phyloP scores from a whole-genome alignment of 2,888 invertebrate species.

The Spodoptera exigua region DNA sequence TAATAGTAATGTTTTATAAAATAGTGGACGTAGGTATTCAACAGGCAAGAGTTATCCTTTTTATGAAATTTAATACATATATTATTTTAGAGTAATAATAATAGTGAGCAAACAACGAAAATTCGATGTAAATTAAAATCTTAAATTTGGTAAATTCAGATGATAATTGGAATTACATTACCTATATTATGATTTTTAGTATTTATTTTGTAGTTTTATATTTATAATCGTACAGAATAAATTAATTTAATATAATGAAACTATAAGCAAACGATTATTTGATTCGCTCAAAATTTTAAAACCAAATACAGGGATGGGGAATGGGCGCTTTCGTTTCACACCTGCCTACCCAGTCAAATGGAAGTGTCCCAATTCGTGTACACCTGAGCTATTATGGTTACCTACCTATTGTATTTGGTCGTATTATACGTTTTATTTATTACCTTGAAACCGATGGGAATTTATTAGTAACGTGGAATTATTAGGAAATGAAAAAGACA shows the following conservation, averaged over 20 bases:
- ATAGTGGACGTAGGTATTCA: slow-evolving; percentile 35
- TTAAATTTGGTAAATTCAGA: too few relatives aligned
- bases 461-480: slow-evolving; percentile 27
- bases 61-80: too few relatives aligned
- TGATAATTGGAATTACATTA: too few relatives aligned
- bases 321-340: slow-evolving; percentile 55
- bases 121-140: too few relatives aligned
- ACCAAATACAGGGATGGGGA: slow-evolving; percentile 47
- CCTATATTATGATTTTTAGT: too few relatives aligned
- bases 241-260: neutral
- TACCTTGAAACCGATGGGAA: slow-evolving; percentile 14
- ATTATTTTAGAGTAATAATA: too few relatives aligned
- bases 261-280: slow-evolving; percentile 13
- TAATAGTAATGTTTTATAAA: slow-evolving; percentile 53
- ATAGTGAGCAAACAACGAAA: too few relatives aligned
- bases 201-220: too few relatives aligned
- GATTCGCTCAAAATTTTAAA: slow-evolving; percentile 44
- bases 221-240: too few relatives aligned
- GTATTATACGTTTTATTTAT: slow-evolving; percentile 51
- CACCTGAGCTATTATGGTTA: slow-evolving; percentile 17
- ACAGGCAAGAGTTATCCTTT: too few relatives aligned
- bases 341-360: slow-evolving; percentile 47
- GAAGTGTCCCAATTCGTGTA: slow-evolving; percentile 42
- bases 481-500: slow-evolving; percentile 21
- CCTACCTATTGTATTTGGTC: slow-evolving; percentile 28